Conservation (phyloP, 2,113 vertebrate genomes). For the Psophia crepitans region DNA sequence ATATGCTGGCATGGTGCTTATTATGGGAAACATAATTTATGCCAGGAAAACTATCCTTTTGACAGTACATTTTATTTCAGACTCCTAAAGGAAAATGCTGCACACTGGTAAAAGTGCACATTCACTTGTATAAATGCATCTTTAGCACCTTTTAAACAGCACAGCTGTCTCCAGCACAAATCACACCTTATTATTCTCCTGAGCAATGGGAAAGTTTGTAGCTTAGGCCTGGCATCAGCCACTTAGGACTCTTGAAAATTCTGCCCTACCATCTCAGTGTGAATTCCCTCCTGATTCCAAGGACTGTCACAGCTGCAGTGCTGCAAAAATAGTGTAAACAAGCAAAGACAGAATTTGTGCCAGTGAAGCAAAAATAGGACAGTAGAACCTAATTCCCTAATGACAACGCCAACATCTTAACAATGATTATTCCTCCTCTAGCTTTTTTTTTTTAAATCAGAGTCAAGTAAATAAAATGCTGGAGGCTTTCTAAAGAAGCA, state of each 20-base stretch:
- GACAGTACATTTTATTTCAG: not conserved
- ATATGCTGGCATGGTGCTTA: not conserved
- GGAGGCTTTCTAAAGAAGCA: not conserved
- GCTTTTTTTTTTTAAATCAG: not conserved
- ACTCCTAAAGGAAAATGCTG: not conserved
- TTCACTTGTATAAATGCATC: not conserved
- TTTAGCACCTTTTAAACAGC: conserved; percentile 10
- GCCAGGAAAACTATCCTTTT: not conserved
- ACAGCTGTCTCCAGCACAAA: not conserved
- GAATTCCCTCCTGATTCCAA: not conserved
- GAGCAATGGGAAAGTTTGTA: not conserved
- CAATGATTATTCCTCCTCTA: not conserved
- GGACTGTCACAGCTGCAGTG: not conserved
- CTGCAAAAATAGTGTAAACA: not conserved
- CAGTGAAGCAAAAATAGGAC: not conserved
- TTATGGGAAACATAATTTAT: not conserved
- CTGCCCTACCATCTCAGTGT: not conserved
- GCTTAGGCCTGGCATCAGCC: not conserved
- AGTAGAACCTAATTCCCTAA: not conserved
- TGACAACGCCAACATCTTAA: not conserved
- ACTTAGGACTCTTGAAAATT: not conserved
- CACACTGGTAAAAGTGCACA: not conserved
- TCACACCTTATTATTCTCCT: not conserved
- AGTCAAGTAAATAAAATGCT: not conserved
- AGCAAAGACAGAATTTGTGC: not conserved